These are phyloP conservation scores for Odontothrips loti DNA, from an alignment of 2,888 invertebrate species.

Conservation along the genomic window DNA sequence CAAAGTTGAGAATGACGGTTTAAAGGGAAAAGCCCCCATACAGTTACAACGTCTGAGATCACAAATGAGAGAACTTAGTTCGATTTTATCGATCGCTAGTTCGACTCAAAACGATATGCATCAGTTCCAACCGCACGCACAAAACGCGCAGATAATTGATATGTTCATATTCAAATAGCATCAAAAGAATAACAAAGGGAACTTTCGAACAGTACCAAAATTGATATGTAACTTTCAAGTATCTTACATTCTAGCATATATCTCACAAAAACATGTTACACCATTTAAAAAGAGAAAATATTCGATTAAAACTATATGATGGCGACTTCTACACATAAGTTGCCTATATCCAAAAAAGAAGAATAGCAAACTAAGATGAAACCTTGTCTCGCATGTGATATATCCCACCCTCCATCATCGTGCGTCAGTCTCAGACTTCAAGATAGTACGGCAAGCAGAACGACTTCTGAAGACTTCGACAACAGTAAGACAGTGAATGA, in stretches of 20 bases:
- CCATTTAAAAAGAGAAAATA: not conserved
- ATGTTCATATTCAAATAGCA: not conserved
- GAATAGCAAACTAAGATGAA: too few relatives aligned
- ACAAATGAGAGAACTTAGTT: conserved; percentile 8
- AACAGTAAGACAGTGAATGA: too few relatives aligned
- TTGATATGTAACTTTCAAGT: not conserved
- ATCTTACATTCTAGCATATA: not conserved
- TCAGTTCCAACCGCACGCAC: not conserved
- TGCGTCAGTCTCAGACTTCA: too few relatives aligned
- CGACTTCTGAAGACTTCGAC: too few relatives aligned
- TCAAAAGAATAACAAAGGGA: not conserved
- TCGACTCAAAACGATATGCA: conserved; percentile 11
- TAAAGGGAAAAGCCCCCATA: conserved; percentile 15
- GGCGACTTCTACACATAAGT: not conserved
- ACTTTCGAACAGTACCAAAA: not conserved
- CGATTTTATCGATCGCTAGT: not conserved
- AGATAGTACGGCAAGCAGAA: too few relatives aligned
- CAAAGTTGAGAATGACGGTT: not conserved
- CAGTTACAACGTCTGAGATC: conserved; percentile 13
- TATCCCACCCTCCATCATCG: too few relatives aligned
- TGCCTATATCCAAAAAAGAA: not conserved
- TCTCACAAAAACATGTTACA: not conserved
- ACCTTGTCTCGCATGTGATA: too few relatives aligned
- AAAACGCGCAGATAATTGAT: not conserved
- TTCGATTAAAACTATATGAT: not conserved